A percentile compares a stretch with the other conserved stretches of the same genome.
These are phyloP conservation scores for Hipparchia sbordonii DNA, from an alignment of 2,888 invertebrate species.

Conservation along the genomic window DNA sequence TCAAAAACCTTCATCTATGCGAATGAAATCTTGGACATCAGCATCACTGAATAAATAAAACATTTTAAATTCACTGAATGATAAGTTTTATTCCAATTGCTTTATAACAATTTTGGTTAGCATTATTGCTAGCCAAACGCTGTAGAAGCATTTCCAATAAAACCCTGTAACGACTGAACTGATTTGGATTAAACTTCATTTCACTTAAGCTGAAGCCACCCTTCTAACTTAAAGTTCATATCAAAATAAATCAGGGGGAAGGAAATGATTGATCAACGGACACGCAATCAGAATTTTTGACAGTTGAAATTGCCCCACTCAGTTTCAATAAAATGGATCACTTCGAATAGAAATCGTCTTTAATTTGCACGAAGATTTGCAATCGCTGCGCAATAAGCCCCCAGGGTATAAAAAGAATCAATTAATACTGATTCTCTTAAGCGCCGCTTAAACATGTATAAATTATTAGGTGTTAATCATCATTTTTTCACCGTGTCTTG, in stretches of 20 bases:
- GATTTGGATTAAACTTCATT: too few species aligned
- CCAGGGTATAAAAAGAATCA: neutral
- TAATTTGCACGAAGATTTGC: neutral
- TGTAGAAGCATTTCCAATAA: too few species aligned
- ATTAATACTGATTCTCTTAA: constrained; percentile 13
- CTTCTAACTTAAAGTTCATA: neutral
- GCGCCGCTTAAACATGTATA: neutral
- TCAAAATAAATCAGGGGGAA: neutral
- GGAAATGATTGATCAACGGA: neutral
- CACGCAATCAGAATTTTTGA: neutral
- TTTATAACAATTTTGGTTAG: too few species aligned
- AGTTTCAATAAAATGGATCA: neutral
- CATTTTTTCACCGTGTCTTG: constrained; percentile 26
- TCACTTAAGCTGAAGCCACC: too few species aligned
- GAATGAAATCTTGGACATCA: too few species aligned
- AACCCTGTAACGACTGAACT: too few species aligned
- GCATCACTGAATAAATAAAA: too few species aligned
- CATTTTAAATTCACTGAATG: too few species aligned
- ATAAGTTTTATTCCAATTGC: too few species aligned
- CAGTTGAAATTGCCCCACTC: neutral
- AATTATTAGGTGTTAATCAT: constrained; percentile 25
- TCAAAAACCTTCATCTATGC: too few species aligned
- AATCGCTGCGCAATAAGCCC: neutral
- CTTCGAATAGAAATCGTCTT: neutral
- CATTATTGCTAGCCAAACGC: too few species aligned